Conservation (phyloP, 2,888 invertebrate genomes). For the Dynastes hyllus region DNA sequence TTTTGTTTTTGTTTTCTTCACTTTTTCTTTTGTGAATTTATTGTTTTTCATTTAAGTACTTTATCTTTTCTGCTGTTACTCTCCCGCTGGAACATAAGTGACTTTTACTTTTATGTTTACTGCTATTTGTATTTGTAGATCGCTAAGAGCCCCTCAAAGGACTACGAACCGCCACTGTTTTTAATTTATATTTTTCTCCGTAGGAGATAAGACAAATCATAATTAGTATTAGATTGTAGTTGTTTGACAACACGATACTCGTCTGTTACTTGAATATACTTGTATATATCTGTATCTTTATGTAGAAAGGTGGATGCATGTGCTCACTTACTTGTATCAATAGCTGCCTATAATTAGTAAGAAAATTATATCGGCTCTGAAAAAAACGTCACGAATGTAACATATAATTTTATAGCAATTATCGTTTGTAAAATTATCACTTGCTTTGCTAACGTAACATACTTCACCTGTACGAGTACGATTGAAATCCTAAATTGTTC, state of each 20-base stretch:
- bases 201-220: no score
- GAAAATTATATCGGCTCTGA: conserved; percentile 21
- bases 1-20: no score
- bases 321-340: background rate
- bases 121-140: no score
- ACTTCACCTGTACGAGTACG: conserved; percentile 41
- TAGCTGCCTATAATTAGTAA: conserved; percentile 18
- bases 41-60: no score
- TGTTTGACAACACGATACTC: background rate
- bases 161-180: no score
- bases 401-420: conserved; percentile 44
- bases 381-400: conserved; percentile 18
- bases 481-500: conserved; percentile 57
- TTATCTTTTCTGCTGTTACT: no score
- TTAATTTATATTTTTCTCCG: no score
- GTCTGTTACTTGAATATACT: background rate
- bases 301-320: background rate
- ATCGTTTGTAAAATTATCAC: conserved; percentile 36
- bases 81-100: no score
- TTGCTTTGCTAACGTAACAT: conserved; percentile 36
- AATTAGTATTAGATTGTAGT: background rate
- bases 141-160: no score
- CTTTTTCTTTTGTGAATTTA: no score
- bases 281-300: background rate
- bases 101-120: no score